phyloP scores from a whole-genome alignment of 2,113 vertebrate species.

The Gorsachius goisagi region DNA sequence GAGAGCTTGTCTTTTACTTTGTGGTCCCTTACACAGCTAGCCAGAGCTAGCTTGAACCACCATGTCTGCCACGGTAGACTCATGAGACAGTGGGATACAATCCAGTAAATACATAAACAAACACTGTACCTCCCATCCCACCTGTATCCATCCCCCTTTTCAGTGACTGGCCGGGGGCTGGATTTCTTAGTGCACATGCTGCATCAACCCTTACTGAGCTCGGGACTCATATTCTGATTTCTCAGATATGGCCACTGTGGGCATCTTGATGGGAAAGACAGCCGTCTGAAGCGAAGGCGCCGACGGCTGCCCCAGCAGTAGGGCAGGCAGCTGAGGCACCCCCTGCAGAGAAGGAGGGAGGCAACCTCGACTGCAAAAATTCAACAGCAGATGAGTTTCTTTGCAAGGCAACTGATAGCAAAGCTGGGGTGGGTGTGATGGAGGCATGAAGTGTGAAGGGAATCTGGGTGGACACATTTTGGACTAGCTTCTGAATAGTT shows the following conservation, averaged over 20 bases:
- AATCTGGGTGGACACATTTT: neutral
- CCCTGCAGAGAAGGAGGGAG: neutral
- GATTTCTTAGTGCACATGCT: neutral
- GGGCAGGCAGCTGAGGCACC: neutral
- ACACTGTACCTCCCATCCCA: neutral
- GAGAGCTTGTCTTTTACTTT: neutral
- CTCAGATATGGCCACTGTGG: neutral
- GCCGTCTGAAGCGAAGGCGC: rapidly evolving
- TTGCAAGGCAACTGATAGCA: neutral
- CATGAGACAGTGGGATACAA: neutral
- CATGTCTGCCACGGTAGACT: neutral
- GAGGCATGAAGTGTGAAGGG: neutral
- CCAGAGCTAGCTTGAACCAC: neutral
- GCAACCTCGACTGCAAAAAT: neutral
- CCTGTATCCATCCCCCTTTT: rapidly evolving
- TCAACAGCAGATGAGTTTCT: neutral
- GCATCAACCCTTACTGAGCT: neutral
- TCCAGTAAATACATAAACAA: neutral
- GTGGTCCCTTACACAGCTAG: neutral
- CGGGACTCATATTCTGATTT: neutral
- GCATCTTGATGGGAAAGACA: neutral
- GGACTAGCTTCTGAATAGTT: neutral
- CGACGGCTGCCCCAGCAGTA: neutral
- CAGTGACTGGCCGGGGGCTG: neutral
- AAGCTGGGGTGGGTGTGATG: neutral